Evolutionary conservation across 2,113 vertebrate genomes (phyloP), one percentile per base, ranked within the genome.

Genomic region (Scomber japonicus): DNA sequence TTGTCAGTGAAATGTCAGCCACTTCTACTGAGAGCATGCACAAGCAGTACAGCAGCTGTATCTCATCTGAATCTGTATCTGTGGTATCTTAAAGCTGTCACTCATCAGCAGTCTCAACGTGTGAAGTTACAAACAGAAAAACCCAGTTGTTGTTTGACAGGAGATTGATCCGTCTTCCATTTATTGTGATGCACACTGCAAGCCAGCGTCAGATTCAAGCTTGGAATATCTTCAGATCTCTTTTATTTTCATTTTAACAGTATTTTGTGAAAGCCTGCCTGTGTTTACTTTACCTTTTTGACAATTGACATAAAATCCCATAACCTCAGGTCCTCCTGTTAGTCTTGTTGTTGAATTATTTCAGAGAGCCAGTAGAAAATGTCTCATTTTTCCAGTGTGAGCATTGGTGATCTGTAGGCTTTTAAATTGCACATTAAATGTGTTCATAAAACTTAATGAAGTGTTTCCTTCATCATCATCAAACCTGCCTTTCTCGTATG

Each of bases 391-490:
- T 50, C 19, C 51, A 27, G 46, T 46, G 14, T 72, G 46, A 51
- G 31, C 5, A 44, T 27, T 11, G n/a, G 54, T 81, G 75, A 88
- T 80, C 56, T 72, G 71, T 74, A 64, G 71, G 65, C 82, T 84
- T 82, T 80, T 61, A 79, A 89, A 82, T 80, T 75, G 16, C 48
- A 81, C 54, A 71, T 87, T 77, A 78, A 68, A 35, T 55, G 54
- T 44, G 31, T 19, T 87, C 65, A 75, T 83, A 44, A 86, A 80
- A 77, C 50, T n/a, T 60, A 84, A 88, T 61, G 51, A 66, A 80
- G 70, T 76, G 78, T 64, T 21, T 71, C 66, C 35, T 61, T 61
- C 62, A 78, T 6, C 19, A 14, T 50, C 65, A 54, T 78, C 69
- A 69, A 57, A 57, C 63, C 74, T 7, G 4, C 44, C 62, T 56